phyloP scores from a whole-genome alignment of 2,888 invertebrate genomes.

The Ophioninae sp. region DNA sequence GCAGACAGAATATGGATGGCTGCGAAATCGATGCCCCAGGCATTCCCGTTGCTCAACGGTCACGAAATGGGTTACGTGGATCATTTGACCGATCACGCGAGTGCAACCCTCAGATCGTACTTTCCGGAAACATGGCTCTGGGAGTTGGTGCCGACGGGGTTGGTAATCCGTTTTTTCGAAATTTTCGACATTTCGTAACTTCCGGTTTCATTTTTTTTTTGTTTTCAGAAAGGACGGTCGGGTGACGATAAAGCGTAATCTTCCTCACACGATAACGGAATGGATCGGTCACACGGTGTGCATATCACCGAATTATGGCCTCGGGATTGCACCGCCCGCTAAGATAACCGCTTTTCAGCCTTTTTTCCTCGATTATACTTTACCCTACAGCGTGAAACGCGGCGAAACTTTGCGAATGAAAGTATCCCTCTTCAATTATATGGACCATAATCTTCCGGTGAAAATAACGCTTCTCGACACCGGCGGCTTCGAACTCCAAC shows the following conservation, averaged over 20 bases:
- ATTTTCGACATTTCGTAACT: neutral
- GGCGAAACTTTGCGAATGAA: constrained; percentile 86
- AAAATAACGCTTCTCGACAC: constrained; percentile 73
- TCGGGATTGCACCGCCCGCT: constrained; percentile 82
- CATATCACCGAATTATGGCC: constrained; percentile 81
- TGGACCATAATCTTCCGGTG: constrained; percentile 86
- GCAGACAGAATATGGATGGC: constrained; percentile 72
- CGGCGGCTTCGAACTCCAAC: constrained; percentile 72
- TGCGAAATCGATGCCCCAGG: constrained; percentile 74
- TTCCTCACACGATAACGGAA: constrained; percentile 85
- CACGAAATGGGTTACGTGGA: constrained; percentile 75
- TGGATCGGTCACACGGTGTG: constrained; percentile 85
- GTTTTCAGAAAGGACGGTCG: constrained; percentile 77
- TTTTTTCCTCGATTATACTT: constrained; percentile 88
- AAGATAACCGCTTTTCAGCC: constrained; percentile 85
- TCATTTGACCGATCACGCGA: constrained; percentile 70
- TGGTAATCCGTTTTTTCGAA: constrained; percentile 47
- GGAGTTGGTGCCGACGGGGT: constrained; percentile 83
- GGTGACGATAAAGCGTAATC: constrained; percentile 77
- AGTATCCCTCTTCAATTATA: constrained; percentile 88
- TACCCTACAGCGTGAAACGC: constrained; percentile 86
- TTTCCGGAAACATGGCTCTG: constrained; percentile 87
- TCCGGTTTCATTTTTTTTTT: neutral
- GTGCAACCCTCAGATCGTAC: constrained; percentile 79
- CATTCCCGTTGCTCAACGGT: constrained; percentile 71